Evolutionary conservation across 2,888 invertebrate species (phyloP).

Genomic region (Hylaea fasciaria): DNA sequence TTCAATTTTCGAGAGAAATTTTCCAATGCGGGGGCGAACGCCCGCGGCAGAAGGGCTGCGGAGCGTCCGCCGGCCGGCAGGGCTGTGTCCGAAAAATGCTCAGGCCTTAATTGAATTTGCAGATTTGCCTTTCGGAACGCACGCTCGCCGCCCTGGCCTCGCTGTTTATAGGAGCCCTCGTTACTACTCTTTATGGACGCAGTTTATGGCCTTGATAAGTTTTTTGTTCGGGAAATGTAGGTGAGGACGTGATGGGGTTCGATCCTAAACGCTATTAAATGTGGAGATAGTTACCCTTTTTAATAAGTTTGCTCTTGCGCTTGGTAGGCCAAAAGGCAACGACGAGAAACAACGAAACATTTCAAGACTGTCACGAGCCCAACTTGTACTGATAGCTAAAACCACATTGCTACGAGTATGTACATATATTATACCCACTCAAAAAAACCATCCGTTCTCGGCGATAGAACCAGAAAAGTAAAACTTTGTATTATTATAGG

Average conservation of each 20-base stretch:
- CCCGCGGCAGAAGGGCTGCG: slow-evolving; percentile 81
- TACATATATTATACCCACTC: too few species aligned
- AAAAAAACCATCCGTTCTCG: too few species aligned
- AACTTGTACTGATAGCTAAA: too few species aligned
- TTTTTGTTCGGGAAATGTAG: slow-evolving; percentile 53
- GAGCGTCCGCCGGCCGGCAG: slow-evolving; percentile 60
- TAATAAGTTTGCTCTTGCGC: background rate
- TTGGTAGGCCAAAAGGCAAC: background rate
- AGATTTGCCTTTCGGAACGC: slow-evolving; percentile 81
- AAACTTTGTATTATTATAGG: too few species aligned
- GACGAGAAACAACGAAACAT: too few species aligned
- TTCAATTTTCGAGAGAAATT: slow-evolving; percentile 85
- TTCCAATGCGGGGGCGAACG: slow-evolving; percentile 82
- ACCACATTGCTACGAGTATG: too few species aligned
- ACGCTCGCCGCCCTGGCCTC: slow-evolving; percentile 57
- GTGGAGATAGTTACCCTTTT: background rate
- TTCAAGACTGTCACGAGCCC: too few species aligned
- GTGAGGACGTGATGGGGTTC: slow-evolving; percentile 20
- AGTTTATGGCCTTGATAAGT: slow-evolving; percentile 55
- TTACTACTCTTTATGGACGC: slow-evolving; percentile 67
- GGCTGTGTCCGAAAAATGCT: slow-evolving; percentile 83
- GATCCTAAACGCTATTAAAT: slow-evolving; percentile 5
- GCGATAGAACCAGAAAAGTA: too few species aligned
- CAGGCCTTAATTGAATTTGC: slow-evolving; percentile 82
- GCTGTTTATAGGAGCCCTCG: slow-evolving; percentile 70